phyloP scores from a whole-genome alignment of 2,797 vertebrate species.

The Pseudocheirus occidentalis region DNA sequence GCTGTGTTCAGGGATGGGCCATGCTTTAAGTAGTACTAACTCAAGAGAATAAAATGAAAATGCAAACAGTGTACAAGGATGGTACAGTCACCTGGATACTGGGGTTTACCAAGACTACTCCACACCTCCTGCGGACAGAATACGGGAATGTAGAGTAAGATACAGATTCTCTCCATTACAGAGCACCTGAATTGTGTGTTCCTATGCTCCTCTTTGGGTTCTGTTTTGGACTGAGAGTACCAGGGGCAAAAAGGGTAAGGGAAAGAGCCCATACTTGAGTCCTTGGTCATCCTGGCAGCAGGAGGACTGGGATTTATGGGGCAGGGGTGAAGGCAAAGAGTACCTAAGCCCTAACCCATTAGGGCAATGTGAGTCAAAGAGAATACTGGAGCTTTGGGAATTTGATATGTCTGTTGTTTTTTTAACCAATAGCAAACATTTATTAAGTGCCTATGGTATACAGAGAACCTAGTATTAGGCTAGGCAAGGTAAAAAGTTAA shows the following conservation, averaged over 20 bases:
- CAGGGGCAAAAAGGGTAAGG: neutral
- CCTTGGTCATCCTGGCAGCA: neutral
- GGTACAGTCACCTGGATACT: neutral
- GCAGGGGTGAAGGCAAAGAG: no score
- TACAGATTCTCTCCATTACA: neutral
- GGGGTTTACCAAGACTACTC: neutral
- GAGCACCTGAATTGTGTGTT: neutral
- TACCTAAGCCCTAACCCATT: neutral
- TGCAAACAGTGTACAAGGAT: neutral
- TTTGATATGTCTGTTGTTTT: neutral
- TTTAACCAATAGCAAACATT: neutral
- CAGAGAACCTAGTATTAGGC: neutral
- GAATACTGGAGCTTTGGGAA: neutral
- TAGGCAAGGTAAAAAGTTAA: neutral
- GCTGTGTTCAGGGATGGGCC: neutral
- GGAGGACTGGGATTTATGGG: neutral
- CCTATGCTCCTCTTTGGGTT: neutral
- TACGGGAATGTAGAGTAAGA: neutral
- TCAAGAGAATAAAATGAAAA: neutral
- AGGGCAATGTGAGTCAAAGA: neutral
- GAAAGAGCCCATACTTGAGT: neutral
- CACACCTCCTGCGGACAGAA: neutral
- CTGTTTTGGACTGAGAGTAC: neutral
- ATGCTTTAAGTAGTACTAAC: neutral
- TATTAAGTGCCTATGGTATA: neutral